Evolutionary conservation across 35 echinoderm and acorn worm species (phyloP), one percentile per base, ranked within the genome.

Genomic region (Apostichopus parvimensis): DNA sequence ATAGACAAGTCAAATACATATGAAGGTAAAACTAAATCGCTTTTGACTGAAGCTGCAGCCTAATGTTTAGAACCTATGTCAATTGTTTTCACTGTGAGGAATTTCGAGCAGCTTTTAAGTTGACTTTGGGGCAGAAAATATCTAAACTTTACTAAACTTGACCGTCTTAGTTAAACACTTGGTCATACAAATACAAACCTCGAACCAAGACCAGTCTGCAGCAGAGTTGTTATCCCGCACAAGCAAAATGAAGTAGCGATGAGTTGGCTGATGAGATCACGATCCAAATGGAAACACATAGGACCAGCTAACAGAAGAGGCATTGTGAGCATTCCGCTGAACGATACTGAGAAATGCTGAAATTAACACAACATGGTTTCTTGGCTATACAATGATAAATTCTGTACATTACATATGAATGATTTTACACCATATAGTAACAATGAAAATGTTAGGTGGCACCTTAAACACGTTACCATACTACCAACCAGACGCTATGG

Each of bases 311-410:
- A 17, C 5, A 87, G 56, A 17, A 87, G n/a, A 9, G 85, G 85
- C 57, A 87, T 64, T 34, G 85, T 72, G 7, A 87, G 85, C 85
- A 87, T 68, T 6, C 85, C 85, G 65, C 85, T 87, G 26, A 65
- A 87, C 14, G 85, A 87, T 21, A 87, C 25, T 15, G 85, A 87
- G 22, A 87, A 87, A 87, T 87, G 85, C 85, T 87, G 85, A 22
- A 18, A 82, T 82, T 6, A 52, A 82, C 6, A 82, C 25, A 82
- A 82, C 34, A 45, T 75, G 21, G 71, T 4, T 75, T 75, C 14
- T 75, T 17, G 21, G 21, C 71, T 75, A 17, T 75, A 17, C 21
- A 5, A 4, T 14, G 14, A 14, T 4, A 75, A 75, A 75, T 75
- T 75, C 71, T 14, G 14, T 75, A 14, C 21, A 17, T 22, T 75